Evolutionary conservation across 1,140 invertebrate genomes (phyloP), one percentile per base, ranked within the genome.

Genomic region (Frieseomelitta varia): DNA sequence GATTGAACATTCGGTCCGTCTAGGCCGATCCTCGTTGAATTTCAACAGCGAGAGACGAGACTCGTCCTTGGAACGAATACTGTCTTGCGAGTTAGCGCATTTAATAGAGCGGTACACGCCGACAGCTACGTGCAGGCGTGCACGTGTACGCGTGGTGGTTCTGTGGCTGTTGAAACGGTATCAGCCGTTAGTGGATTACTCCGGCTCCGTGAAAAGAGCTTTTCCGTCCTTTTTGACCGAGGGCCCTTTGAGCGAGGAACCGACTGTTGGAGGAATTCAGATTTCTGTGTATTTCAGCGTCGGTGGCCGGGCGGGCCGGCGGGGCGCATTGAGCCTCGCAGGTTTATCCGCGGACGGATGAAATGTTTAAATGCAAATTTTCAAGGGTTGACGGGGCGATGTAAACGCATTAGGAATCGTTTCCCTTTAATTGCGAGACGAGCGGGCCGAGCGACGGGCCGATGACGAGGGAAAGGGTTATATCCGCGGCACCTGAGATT

Each of bases 141-240:
- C 39, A 47, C 39, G 39, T 39, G 39, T 39, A 61, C 73, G 73
- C 80, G 72, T 67, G 73, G 61, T 8, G 39, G 39, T 47, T 82
- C 73, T 82, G 80, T 39, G 80, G 80, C 53, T 79, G 75, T 71
- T 79, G 81, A 84, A 79, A 84, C 76, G 55, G 51, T 84, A 84
- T 84, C 81, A 79, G 81, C 75, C 75, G 81, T 79, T 84, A 79
- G 81, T 84, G 39, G 81, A 84, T 84, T 84, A 84, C 81, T 84
- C 68, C 1, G 74, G 55, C 51, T 47, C 27, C 39, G 56, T 84
- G 81, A 84, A 84, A 84, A 84, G 81, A 84, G 76, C 81, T 58
- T 27, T n/a, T 53, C 81, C 75, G 39, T 84, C 76, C 81, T 84
- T 84, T 84, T 79, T 72, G 67, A 53, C 81, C 21, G 81, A 8